A percentile compares a stretch with the other conserved stretches of the same genome.
Conservation (phyloP, 2,888 invertebrate genomes). For the Selenia dentaria region DNA sequence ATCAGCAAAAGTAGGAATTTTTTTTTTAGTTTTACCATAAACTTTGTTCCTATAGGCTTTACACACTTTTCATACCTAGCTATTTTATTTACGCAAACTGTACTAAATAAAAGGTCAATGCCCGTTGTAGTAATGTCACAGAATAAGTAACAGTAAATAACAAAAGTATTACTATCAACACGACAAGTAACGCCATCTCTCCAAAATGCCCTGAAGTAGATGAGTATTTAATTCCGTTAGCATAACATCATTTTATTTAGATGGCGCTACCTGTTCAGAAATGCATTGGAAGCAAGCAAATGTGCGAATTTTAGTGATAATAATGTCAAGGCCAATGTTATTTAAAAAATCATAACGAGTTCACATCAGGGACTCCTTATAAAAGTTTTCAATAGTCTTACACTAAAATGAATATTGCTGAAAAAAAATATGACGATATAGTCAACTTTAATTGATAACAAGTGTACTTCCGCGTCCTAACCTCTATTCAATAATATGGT, state of each 20-base stretch:
- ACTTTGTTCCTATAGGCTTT: too few relatives aligned
- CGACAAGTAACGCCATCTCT: slow-evolving; percentile 60
- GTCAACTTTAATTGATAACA: slow-evolving; percentile 8
- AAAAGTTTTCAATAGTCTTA: too few relatives aligned
- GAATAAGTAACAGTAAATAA: not conserved
- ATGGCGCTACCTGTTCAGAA: slow-evolving; percentile 44
- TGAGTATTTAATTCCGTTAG: slow-evolving; percentile 1
- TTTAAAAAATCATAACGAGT: slow-evolving; percentile 12
- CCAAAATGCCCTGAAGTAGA: slow-evolving; percentile 25
- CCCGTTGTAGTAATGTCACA: slow-evolving; percentile 9
- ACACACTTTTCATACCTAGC: too few relatives aligned
- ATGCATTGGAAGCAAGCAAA: slow-evolving; percentile 30
- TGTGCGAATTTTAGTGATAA: slow-evolving; percentile 69
- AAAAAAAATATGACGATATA: not conserved
- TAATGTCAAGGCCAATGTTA: slow-evolving; percentile 78
- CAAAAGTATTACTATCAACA: slow-evolving; percentile 33
- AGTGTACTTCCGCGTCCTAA: slow-evolving; percentile 61
- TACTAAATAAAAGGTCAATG: slow-evolving; percentile 24
- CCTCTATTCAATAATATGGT: slow-evolving; percentile 53
- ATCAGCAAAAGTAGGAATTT: too few relatives aligned
- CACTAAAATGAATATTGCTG: not conserved
- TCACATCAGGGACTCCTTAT: not conserved
- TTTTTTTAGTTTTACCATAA: too few relatives aligned
- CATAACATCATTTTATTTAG: slow-evolving; percentile 31
- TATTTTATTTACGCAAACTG: slow-evolving; percentile 12